These are phyloP conservation scores for Gorilla gorilla DNA, from an alignment of 2,113 vertebrate genomes.

Conservation along the genomic window DNA sequence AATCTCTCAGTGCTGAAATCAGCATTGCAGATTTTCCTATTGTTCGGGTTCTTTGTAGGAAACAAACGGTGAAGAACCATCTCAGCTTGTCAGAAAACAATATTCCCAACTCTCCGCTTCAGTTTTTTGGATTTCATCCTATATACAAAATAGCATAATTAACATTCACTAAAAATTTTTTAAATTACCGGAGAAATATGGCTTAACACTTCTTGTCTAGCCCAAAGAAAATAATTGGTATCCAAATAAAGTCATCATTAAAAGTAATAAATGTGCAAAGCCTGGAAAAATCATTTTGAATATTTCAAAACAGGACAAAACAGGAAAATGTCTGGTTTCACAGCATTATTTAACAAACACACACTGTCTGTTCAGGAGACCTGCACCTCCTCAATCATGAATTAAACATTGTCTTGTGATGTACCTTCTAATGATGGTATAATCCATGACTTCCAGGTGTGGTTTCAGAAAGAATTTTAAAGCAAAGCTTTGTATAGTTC, in stretches of 20 bases:
- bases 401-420: conserved; percentile 65
- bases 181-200: conserved; percentile 79
- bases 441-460: conserved; percentile 2
- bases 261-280: conserved; percentile 81
- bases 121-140: conserved; percentile 63
- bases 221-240: conserved; percentile 82
- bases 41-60: conserved; percentile 68
- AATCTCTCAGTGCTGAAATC: conserved; percentile 64
- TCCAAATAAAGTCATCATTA: conserved; percentile 83
- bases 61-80: conserved; percentile 62
- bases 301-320: conserved; percentile 79
- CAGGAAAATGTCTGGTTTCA: conserved; percentile 83
- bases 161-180: conserved; percentile 51
- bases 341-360: conserved; percentile 81
- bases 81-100: conserved; percentile 51
- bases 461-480: conserved; percentile 8
- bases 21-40: conserved; percentile 34
- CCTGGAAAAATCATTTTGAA: conserved; percentile 83
- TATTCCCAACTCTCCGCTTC: conserved; percentile 62
- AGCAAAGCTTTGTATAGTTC: background rate
- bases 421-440: conserved; percentile 48
- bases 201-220: conserved; percentile 73
- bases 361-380: conserved; percentile 67
- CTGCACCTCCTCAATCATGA: conserved; percentile 58
- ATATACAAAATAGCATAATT: conserved; percentile 65